Evolutionary conservation across 2,888 invertebrate species (phyloP).

Genomic region (Hirtodrosophila alboralis): DNA sequence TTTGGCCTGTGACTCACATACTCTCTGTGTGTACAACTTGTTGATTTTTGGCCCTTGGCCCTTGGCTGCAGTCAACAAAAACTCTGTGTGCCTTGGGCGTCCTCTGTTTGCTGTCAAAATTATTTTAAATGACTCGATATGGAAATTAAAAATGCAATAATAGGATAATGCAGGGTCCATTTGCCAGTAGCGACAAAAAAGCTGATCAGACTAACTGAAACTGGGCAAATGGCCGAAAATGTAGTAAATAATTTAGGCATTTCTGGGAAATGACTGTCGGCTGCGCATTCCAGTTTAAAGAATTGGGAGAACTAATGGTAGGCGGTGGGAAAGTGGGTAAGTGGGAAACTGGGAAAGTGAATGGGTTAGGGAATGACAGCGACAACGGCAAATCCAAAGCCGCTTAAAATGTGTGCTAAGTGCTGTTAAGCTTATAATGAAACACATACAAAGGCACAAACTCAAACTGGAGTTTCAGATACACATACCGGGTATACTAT

Average conservation of each 20-base stretch:
- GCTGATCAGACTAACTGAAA: background rate
- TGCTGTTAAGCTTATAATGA: constrained; percentile 73
- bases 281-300: too few species aligned
- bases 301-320: constrained; percentile 22
- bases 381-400: constrained; percentile 60
- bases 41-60: constrained; percentile 53
- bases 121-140: constrained; percentile 74
- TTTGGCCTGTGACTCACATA: constrained; percentile 12
- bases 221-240: constrained; percentile 56
- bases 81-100: background rate
- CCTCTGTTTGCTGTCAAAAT: constrained; percentile 48
- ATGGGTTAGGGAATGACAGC: constrained; percentile 18
- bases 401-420: constrained; percentile 74
- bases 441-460: constrained; percentile 36
- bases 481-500: constrained; percentile 1
- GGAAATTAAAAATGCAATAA: constrained; percentile 74
- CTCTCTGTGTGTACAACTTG: constrained; percentile 61
- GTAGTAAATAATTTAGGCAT: constrained; percentile 42
- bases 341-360: constrained; percentile 1
- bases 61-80: constrained; percentile 40
- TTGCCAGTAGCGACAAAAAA: constrained; percentile 51
- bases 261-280: too few species aligned
- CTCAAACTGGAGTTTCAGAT: constrained; percentile 15
- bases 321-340: background rate
- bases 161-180: constrained; percentile 52